A percentile compares a stretch with the other conserved stretches of the same genome.
phyloP scores from a whole-genome alignment of 2,888 invertebrate species.

The Folsomia candida region DNA sequence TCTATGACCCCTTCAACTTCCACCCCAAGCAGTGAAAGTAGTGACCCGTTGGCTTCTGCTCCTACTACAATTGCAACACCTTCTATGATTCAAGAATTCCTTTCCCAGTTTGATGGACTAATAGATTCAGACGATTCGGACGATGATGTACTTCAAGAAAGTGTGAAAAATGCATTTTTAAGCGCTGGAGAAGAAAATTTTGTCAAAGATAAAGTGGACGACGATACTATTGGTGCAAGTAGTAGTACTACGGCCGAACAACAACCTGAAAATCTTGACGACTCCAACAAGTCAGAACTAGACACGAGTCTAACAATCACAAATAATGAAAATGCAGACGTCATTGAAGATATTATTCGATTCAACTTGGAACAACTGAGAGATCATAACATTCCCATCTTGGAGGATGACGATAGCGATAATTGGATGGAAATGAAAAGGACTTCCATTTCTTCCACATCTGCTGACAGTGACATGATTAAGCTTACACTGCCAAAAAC shows the following conservation, averaged over 20 bases:
- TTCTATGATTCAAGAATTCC: background rate
- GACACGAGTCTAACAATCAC: background rate
- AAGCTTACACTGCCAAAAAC: background rate
- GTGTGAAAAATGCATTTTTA: too few species aligned
- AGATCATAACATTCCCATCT: background rate
- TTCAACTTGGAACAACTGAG: background rate
- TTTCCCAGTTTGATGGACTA: background rate
- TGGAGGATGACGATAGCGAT: background rate
- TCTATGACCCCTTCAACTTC: background rate
- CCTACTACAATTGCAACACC: background rate
- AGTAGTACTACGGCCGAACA: background rate
- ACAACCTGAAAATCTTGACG: background rate
- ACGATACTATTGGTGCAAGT: background rate
- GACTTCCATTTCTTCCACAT: background rate
- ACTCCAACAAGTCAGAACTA: background rate
- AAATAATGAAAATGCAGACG: background rate
- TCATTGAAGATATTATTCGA: background rate
- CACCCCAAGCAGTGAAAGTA: background rate
- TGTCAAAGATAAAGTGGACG: background rate
- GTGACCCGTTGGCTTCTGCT: background rate
- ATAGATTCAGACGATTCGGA: background rate
- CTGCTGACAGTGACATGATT: background rate
- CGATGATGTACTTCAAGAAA: background rate
- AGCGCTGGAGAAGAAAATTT: background rate
- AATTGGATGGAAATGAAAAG: background rate